Base-by-base conservation (phyloP, 1,140 invertebrate genomes). In the Drosophila micromelanica region DNA sequence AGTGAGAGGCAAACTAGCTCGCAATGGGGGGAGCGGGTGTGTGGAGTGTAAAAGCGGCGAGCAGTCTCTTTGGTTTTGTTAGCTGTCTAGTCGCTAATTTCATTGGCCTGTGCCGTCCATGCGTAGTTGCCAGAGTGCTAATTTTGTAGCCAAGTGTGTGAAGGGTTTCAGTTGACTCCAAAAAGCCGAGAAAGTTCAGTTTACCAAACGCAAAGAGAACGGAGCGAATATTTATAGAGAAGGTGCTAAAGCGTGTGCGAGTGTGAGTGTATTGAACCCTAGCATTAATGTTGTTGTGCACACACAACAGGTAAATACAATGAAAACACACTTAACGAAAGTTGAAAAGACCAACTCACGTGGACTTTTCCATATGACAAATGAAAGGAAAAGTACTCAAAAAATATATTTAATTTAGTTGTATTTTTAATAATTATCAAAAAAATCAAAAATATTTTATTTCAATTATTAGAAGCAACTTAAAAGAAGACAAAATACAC, bases 81-180 rank as follows among this genome's bases (percentile, higher is more conserved):
- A 40, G 42, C 56, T 61, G 54, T 54, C 62, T 56, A 69, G 65
- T 51, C 49, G 70, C 70, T 73, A 73, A 73, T 73, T 73, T 73
- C 55, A 32, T 49, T 64, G 67, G 49, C 59, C 48, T 63, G 49
- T 40, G 49, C 59, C 35, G 13, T n/a, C 45, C 68, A 67, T 67
- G 70, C 70, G 70, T 67, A 46, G 15, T 40, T 55, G 8, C 23
- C 51, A 73, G 60, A 60, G 70, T 73, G 70, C 70, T 73, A 73
- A 73, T 73, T 73, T 73, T 35, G 7, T 55, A 17, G 48, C 23
- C 55, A 54, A 59, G 37, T 62, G 32, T 64, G 40, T 32, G 51
- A 54, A 57, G 48, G 61, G 43, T 12, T 20, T 40, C 37, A 9
- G 48, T 32, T 49, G 20, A n/a, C 12, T 42, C n/a, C n/a, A 23